Base-by-base conservation (phyloP, 2,113 vertebrate species). In the Mohoua ochrocephala region DNA sequence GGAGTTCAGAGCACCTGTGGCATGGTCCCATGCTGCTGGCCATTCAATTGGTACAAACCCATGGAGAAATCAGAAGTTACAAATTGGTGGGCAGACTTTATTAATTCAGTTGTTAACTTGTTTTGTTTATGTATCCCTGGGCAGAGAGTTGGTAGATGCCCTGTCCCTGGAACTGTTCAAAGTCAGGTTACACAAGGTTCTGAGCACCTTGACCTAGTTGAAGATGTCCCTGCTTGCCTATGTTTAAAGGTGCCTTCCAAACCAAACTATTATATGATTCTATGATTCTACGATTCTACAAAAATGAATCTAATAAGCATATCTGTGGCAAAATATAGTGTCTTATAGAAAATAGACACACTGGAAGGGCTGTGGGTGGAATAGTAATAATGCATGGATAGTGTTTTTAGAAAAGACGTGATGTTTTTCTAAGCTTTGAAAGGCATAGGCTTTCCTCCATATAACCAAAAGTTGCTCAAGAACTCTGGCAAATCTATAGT, bases 221-320 rank as follows among this genome's bases (percentile, higher is more conserved):
- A 75, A 88, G 42, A 75, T 0, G 0, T 45, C 14, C 7, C 19
- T 69, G 35, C 10, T 53, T 82, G 16, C 20, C 28, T 30, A 53
- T 7, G 11, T 69, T 88, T 49, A 39, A 69, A 64, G 33, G 14
- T 78, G 7, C 19, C 5, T 35, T 78, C 31, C 30, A 70, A 83
- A 27, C 1, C 19, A 65, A 82, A 64, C 9, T 41, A 30, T 18
- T 39, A 22, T 7, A 42, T 31, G 10, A 37, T 42, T 39, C 11
- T 41, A 14, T 49, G 17, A 50, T 57, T 84, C 41, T n/a, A 53
- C 2, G 17, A 50, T 57, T 84, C 41, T n/a, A 53, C 2, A 15
- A 11, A 86, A 77, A 6, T 33, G 5, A 10, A 19, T 5, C 26
- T 2, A 0, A 75, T 61, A 88, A 54, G 11, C 0, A 0, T 24